Evolutionary conservation across 1,140 invertebrate species (phyloP).

Genomic region (Trichonephila clavata): DNA sequence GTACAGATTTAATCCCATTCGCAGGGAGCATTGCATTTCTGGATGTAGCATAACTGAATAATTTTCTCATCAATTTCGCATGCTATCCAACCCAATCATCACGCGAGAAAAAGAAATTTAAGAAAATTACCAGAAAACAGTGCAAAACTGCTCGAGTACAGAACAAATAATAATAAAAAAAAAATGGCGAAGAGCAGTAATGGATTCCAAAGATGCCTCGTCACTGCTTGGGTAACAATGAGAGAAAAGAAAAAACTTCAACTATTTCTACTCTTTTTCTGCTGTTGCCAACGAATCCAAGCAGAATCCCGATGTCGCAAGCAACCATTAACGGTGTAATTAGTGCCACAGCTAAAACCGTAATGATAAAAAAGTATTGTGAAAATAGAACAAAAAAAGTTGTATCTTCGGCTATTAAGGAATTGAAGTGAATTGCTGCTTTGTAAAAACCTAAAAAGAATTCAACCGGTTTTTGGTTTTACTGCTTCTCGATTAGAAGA

Average conservation of each 20-base stretch:
- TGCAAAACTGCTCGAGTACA: neutral
- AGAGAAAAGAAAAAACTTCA: neutral
- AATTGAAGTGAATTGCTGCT: slow-evolving; percentile 51
- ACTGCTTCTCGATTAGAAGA: slow-evolving; percentile 22
- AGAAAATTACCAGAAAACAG: slow-evolving; percentile 23
- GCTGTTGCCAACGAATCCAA: slow-evolving; percentile 29
- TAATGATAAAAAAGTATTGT: slow-evolving; percentile 27
- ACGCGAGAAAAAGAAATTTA: neutral
- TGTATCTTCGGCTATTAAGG: slow-evolving; percentile 35
- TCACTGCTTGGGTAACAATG: slow-evolving; percentile 9
- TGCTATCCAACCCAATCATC: neutral
- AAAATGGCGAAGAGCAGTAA: neutral
- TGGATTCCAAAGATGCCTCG: slow-evolving; percentile 8
- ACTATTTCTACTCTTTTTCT: slow-evolving; percentile 24
- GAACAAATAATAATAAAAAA: neutral
- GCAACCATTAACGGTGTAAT: slow-evolving; percentile 55
- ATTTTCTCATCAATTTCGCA: slow-evolving; percentile 8
- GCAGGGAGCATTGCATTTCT: neutral
- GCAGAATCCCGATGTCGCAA: slow-evolving; percentile 24
- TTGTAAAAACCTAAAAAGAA: slow-evolving; percentile 14
- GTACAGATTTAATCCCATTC: neutral
- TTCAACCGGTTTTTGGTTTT: slow-evolving; percentile 16
- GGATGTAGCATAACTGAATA: neutral
- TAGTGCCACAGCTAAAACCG: slow-evolving; percentile 42
- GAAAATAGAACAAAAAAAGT: slow-evolving; percentile 6